These are phyloP conservation scores for Diadegma fenestrale DNA, from an alignment of 2,888 invertebrate genomes.

Conservation along the genomic window DNA sequence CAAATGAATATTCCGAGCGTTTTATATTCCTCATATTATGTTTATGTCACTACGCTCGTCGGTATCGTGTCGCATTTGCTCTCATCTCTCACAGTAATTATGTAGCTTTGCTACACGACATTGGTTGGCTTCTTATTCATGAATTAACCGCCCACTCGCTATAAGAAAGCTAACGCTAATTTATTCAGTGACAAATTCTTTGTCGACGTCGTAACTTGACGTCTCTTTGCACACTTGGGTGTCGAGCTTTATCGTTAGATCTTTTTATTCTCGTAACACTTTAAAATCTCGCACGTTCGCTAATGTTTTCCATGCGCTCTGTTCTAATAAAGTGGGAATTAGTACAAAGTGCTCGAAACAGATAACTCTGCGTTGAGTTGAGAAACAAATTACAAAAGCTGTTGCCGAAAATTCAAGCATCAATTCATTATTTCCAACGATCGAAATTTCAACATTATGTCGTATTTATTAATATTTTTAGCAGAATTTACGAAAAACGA, in stretches of 20 bases:
- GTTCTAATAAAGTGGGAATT: not conserved
- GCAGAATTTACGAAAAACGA: no score
- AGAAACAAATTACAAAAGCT: not conserved
- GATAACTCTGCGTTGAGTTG: not conserved
- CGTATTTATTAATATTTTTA: no score
- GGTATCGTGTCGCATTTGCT: constrained; percentile 3
- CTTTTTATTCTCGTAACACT: not conserved
- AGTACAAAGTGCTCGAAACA: not conserved
- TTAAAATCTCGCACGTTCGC: not conserved
- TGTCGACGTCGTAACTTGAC: constrained; percentile 52
- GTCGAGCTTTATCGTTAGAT: constrained; percentile 3
- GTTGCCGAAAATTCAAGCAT: no score
- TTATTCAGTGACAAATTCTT: constrained; percentile 61
- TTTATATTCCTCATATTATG: constrained; percentile 16
- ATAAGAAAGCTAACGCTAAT: constrained; percentile 43
- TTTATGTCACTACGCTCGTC: not conserved
- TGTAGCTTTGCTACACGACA: not conserved
- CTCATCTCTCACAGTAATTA: constrained; percentile 6
- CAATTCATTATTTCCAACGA: no score
- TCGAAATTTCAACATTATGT: no score
- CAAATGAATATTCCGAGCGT: not conserved
- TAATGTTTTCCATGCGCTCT: not conserved
- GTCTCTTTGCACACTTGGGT: constrained; percentile 22
- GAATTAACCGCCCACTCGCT: constrained; percentile 40
- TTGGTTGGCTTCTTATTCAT: constrained; percentile 12